Percentiles rank a stretch among this genome's conserved stretches.
phyloP scores from a whole-genome alignment of 1,140 invertebrate genomes.

The Brachionus asplanchnoidis region DNA sequence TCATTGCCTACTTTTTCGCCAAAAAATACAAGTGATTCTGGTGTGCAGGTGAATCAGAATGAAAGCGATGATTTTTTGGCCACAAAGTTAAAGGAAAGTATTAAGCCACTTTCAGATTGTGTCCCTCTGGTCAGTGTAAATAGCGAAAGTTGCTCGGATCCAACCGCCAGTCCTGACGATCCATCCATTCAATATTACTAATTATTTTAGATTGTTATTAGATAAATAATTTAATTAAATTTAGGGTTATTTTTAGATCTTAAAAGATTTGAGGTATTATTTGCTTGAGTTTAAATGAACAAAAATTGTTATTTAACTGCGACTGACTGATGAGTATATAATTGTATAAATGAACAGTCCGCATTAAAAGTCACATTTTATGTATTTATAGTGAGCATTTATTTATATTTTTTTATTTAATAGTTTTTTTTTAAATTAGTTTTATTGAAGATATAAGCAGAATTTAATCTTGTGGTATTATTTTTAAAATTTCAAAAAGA shows the following conservation, averaged over 20 bases:
- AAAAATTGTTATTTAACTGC: background rate
- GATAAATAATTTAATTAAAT: background rate
- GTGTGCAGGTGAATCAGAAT: background rate
- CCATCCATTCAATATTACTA: constrained; percentile 10
- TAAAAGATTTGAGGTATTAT: background rate
- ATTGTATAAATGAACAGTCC: background rate
- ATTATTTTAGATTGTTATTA: background rate
- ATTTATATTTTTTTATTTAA: background rate
- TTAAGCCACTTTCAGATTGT: background rate
- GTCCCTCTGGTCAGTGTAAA: background rate
- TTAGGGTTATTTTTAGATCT: background rate
- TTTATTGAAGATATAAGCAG: constrained; percentile 13
- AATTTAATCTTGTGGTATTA: background rate
- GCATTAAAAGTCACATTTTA: background rate
- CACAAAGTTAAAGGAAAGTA: background rate
- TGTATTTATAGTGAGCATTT: background rate
- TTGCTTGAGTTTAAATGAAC: background rate
- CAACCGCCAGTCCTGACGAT: background rate
- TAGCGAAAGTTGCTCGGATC: background rate
- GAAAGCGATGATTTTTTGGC: constrained; percentile 25
- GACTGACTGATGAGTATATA: background rate
- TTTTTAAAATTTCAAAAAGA: background rate
- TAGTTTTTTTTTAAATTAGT: background rate
- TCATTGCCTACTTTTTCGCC: background rate
- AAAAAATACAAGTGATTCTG: background rate